Conservation (phyloP, 2,888 invertebrate genomes). For the Agonopterix heracliana region DNA sequence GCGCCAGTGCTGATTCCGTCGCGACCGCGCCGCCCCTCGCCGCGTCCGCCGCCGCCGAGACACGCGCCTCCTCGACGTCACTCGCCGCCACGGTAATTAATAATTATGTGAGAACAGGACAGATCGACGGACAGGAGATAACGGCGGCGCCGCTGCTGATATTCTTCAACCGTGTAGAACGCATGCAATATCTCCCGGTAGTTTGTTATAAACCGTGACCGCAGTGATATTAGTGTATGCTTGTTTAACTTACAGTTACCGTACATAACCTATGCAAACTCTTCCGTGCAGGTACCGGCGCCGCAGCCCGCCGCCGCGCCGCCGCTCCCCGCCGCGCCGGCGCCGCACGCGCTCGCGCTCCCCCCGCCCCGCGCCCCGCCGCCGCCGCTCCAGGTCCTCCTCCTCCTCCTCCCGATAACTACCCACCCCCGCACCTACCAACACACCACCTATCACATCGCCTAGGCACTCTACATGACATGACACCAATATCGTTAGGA, state of each 20-base stretch:
- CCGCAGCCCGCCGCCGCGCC: conserved; percentile 70
- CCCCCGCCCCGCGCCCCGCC: conserved; percentile 78
- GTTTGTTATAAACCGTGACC: too few species aligned
- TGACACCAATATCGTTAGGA: too few species aligned
- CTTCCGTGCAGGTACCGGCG: conserved; percentile 59
- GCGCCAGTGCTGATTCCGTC: conserved; percentile 91
- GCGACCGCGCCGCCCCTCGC: conserved; percentile 79
- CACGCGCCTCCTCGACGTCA: conserved; percentile 75
- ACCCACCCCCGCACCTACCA: conserved; percentile 10
- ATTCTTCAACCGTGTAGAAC: too few species aligned
- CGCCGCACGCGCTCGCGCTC: conserved; percentile 75
- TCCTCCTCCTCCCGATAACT: conserved; percentile 83
- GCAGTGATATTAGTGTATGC: too few species aligned
- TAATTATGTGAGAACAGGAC: too few species aligned
- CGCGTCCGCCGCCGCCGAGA: conserved; percentile 72
- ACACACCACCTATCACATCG: conserved; percentile 13
- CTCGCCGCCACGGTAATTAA: conserved; percentile 57
- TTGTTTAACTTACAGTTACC: too few species aligned
- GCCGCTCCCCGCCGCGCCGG: conserved; percentile 76
- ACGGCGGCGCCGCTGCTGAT: conserved; percentile 95
- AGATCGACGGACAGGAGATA: conserved; percentile 97
- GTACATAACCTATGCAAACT: background rate
- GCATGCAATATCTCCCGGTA: too few species aligned
- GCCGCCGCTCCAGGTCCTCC: conserved; percentile 83
- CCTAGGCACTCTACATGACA: conserved; percentile 8